Conservation (phyloP, 2,888 invertebrate genomes). For the Myopa testacea region DNA sequence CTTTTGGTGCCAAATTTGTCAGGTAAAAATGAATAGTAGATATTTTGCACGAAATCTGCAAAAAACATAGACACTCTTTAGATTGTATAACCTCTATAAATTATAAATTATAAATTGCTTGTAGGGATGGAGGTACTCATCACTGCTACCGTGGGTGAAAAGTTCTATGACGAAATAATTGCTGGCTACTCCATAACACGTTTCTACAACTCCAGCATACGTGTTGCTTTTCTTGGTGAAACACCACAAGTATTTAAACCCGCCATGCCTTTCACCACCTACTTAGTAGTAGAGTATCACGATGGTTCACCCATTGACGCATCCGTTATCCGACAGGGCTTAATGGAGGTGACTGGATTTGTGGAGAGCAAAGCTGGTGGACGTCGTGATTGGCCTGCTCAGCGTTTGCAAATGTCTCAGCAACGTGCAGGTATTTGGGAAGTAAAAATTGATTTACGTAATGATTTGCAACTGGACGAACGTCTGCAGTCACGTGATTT, state of each 20-base stretch:
- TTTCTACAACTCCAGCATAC: constrained; percentile 88
- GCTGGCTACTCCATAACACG: constrained; percentile 89
- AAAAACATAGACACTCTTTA: no score
- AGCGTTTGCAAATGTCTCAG: constrained; percentile 74
- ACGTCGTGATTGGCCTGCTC: constrained; percentile 74
- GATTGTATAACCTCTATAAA: no score
- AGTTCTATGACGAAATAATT: constrained; percentile 83
- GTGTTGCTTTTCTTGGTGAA: constrained; percentile 87
- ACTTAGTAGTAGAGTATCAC: constrained; percentile 90
- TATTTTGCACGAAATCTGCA: no score
- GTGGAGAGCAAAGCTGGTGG: constrained; percentile 75
- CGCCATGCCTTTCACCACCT: constrained; percentile 88
- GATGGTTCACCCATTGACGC: constrained; percentile 85
- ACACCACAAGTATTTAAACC: constrained; percentile 96
- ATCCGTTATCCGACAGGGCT: constrained; percentile 74
- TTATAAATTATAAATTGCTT: not conserved
- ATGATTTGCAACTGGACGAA: constrained; percentile 72
- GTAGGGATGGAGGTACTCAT: constrained; percentile 84
- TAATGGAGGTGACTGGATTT: constrained; percentile 76
- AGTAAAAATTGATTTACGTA: constrained; percentile 80
- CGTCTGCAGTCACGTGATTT: constrained; percentile 73
- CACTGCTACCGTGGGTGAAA: constrained; percentile 88
- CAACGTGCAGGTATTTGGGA: constrained; percentile 85
- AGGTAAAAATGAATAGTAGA: constrained; percentile 55
- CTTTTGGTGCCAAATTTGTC: constrained; percentile 72